phyloP scores from a whole-genome alignment of 30 jellyfish, hydroid and myxozoan species.

The Turritopsis dohrnii region DNA sequence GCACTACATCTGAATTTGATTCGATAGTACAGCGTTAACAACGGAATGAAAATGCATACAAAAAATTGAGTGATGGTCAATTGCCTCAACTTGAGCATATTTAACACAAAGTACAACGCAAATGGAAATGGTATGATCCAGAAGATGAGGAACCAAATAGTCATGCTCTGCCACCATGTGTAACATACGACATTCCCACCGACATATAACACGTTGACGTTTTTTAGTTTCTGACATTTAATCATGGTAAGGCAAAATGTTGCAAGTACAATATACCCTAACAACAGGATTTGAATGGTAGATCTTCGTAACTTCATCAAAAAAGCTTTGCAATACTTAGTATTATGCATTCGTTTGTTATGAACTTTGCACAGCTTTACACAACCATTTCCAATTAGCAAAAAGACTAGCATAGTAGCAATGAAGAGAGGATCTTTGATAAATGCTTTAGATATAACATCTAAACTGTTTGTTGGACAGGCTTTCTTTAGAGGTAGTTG shows the following conservation, averaged over 20 bases:
- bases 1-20: background rate
- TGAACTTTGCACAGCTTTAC: background rate
- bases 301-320: background rate
- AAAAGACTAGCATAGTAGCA: background rate
- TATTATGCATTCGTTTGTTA: background rate
- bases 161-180: conserved; percentile 9
- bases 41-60: background rate
- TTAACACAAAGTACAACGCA: background rate
- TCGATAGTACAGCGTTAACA: background rate
- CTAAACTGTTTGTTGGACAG: background rate
- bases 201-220: background rate
- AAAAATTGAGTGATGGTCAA: background rate
- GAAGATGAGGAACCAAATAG: background rate
- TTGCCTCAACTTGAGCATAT: background rate
- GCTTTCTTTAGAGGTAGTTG: background rate
- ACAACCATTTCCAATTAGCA: background rate
- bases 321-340: background rate
- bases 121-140: conserved; percentile 14
- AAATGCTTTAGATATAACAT: background rate
- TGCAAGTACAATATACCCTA: background rate
- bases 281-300: background rate
- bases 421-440: background rate
- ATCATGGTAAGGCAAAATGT: background rate
- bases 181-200: background rate
- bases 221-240: background rate